These are phyloP conservation scores for Augochlorella aurata DNA, from an alignment of 2,888 invertebrate genomes.

Conservation along the genomic window DNA sequence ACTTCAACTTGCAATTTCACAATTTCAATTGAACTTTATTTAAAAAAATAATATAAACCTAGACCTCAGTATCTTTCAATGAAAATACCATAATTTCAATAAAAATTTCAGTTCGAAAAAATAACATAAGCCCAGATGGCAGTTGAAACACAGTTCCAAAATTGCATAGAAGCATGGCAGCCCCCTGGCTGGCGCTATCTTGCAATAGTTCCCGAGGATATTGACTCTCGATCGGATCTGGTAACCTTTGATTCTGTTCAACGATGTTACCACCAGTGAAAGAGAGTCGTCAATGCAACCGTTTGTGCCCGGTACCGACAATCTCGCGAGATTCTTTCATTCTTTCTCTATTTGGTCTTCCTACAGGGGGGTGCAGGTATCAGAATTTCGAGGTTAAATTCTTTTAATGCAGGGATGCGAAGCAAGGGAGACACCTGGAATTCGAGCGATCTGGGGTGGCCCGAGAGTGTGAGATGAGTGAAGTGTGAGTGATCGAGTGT, in stretches of 20 bases:
- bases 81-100: too few relatives aligned
- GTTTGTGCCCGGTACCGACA: not conserved
- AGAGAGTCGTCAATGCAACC: not conserved
- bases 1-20: too few relatives aligned
- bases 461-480: not conserved
- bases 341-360: not conserved
- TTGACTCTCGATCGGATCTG: too few relatives aligned
- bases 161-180: too few relatives aligned
- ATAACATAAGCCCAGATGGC: too few relatives aligned
- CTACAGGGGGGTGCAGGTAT: not conserved
- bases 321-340: not conserved
- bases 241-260: not conserved
- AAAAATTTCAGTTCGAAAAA: too few relatives aligned
- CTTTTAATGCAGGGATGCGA: not conserved
- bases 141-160: too few relatives aligned
- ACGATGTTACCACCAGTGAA: not conserved
- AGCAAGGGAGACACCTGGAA: not conserved
- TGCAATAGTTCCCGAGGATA: too few relatives aligned
- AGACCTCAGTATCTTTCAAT: too few relatives aligned
- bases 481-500: slow-evolving; percentile 10
- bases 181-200: too few relatives aligned
- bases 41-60: too few relatives aligned
- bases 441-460: not conserved
- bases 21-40: too few relatives aligned
- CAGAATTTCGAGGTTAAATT: slow-evolving; percentile 1